These are phyloP conservation scores for Carcina quercana DNA, from an alignment of 2,888 invertebrate genomes.

Conservation along the genomic window DNA sequence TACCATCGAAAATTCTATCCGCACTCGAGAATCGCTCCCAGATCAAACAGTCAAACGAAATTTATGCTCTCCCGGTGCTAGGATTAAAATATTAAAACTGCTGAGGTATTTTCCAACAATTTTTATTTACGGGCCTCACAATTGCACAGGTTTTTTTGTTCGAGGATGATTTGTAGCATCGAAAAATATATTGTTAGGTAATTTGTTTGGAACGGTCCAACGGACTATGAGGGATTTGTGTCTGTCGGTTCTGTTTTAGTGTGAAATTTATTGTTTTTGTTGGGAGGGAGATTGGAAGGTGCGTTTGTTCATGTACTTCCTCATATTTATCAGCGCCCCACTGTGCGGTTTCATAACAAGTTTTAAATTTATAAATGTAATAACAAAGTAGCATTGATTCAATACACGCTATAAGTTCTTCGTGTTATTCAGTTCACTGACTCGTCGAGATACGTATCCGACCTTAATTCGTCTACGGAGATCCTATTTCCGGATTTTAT, in stretches of 20 bases:
- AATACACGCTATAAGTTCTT: too few species aligned
- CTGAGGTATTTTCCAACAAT: conserved; percentile 56
- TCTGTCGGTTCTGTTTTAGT: conserved; percentile 22
- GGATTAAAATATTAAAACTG: conserved; percentile 66
- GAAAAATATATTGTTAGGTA: conserved; percentile 31
- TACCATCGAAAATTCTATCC: conserved; percentile 16
- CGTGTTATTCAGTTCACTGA: too few species aligned
- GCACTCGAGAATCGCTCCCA: conserved; percentile 25
- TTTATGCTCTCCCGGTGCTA: conserved; percentile 42
- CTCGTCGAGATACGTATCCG: too few species aligned
- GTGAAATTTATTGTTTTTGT: conserved; percentile 30
- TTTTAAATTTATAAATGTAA: too few species aligned
- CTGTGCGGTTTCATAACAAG: too few species aligned
- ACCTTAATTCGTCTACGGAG: too few species aligned
- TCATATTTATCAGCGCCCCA: too few species aligned
- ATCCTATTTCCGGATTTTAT: too few species aligned
- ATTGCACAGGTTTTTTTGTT: conserved; percentile 45
- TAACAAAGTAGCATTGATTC: too few species aligned
- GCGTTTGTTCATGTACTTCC: too few species aligned
- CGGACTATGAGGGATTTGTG: conserved; percentile 21
- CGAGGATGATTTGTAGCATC: conserved; percentile 50
- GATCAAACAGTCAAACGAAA: conserved; percentile 50
- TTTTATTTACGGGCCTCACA: conserved; percentile 56
- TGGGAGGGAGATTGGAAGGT: too few species aligned
- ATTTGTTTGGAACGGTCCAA: conserved; percentile 17